Evolutionary conservation across 2,797 vertebrate species (phyloP).

Genomic region (Chaunax sp.): DNA sequence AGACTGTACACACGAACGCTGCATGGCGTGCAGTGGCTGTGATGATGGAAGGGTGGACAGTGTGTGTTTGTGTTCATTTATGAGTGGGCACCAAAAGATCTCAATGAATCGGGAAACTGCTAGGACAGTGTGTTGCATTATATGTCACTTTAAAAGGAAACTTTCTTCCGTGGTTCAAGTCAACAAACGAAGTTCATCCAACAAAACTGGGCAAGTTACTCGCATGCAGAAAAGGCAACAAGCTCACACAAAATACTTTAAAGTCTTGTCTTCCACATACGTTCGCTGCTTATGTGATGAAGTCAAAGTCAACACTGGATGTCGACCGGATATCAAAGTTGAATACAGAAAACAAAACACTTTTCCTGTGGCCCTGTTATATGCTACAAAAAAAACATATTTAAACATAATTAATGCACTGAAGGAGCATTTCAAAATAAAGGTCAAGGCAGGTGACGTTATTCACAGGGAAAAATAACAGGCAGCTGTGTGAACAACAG

Average conservation of each 20-base stretch:
- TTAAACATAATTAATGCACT: constrained; percentile 1
- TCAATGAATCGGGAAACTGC: constrained; percentile 1
- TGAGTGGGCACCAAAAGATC: constrained; percentile 1
- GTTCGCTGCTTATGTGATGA: constrained; percentile 1
- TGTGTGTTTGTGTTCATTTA: constrained; percentile 5
- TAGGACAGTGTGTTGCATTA: neutral
- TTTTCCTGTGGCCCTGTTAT: constrained; percentile 18
- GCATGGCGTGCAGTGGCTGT: constrained; percentile 44
- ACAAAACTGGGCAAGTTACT: neutral
- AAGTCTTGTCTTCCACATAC: constrained; percentile 5
- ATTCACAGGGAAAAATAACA: constrained; percentile 23
- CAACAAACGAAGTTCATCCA: neutral
- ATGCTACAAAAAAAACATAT: constrained; percentile 4
- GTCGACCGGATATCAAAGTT: constrained; percentile 19
- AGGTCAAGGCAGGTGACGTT: constrained; percentile 27
- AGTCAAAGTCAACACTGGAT: constrained; percentile 17
- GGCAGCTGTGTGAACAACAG: constrained; percentile 26
- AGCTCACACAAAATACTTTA: neutral
- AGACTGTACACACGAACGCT: neutral
- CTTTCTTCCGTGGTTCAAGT: neutral
- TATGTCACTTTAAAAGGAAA: neutral
- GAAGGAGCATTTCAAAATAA: constrained; percentile 28
- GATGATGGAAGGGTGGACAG: constrained; percentile 44
- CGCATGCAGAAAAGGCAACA: constrained; percentile 1
- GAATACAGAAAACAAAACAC: constrained; percentile 14